Percentiles rank a stretch among this genome's conserved stretches.
Evolutionary conservation across 1,140 invertebrate species (phyloP).

Genomic region (Zeugodacus cucurbitae): DNA sequence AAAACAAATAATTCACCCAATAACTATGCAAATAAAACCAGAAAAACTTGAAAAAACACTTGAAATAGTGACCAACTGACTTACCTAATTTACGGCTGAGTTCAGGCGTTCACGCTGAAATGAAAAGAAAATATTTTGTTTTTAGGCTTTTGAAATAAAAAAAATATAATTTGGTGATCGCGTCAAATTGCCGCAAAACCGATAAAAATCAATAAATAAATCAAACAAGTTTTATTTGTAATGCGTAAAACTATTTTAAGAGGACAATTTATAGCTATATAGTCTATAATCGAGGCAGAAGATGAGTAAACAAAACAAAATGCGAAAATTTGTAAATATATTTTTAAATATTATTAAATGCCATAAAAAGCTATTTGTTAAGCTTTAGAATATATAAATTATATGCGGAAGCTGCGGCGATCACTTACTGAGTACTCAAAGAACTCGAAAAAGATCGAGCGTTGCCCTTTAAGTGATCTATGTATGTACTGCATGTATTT

Average conservation of each 20-base stretch:
- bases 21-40: not conserved
- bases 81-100: not conserved
- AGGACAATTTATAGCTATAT: not conserved
- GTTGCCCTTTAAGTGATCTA: not conserved
- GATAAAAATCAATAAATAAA: not conserved
- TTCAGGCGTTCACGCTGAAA: not conserved
- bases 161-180: not conserved
- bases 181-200: not conserved
- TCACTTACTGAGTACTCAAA: not conserved
- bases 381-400: not conserved
- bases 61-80: conserved; percentile 1
- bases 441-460: too few relatives aligned
- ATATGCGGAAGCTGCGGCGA: not conserved
- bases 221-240: not conserved
- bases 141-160: not conserved
- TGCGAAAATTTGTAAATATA: not conserved
- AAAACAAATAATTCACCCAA: not conserved
- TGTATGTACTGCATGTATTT: too few relatives aligned
- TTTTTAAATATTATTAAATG: not conserved
- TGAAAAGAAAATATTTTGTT: not conserved
- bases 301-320: not conserved
- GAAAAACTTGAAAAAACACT: not conserved
- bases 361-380: too few relatives aligned
- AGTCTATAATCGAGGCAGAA: not conserved
- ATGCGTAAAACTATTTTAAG: not conserved